These are phyloP conservation scores for Trogon melanurus DNA, from an alignment of 2,113 vertebrate species.

Conservation along the genomic window DNA sequence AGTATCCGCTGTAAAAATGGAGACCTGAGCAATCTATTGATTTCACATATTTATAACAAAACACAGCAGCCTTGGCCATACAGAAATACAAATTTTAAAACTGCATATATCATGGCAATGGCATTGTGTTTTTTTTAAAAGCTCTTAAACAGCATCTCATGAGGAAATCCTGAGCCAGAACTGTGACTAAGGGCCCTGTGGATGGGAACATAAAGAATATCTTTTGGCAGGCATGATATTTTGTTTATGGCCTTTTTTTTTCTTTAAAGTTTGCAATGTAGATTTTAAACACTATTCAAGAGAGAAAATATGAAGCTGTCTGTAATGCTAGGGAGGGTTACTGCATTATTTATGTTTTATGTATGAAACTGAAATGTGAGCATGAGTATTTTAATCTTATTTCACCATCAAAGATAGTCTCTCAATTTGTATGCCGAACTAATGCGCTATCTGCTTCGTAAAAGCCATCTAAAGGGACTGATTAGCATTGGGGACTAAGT, in stretches of 20 bases:
- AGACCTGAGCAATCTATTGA: slow-evolving; percentile 71
- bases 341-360: slow-evolving; percentile 67
- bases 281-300: slow-evolving; percentile 63
- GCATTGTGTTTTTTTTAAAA: slow-evolving; percentile 41
- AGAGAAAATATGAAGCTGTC: slow-evolving; percentile 35
- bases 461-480: slow-evolving; percentile 51
- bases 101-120: slow-evolving; percentile 68
- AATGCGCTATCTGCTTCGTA: slow-evolving; percentile 41
- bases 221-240: slow-evolving; percentile 58
- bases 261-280: not conserved
- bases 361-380: slow-evolving; percentile 66
- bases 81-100: slow-evolving; percentile 70
- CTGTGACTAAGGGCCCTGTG: slow-evolving; percentile 48
- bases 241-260: slow-evolving; percentile 56
- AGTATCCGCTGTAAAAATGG: slow-evolving; percentile 74
- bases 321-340: slow-evolving; percentile 46
- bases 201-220: slow-evolving; percentile 45
- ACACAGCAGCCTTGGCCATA: slow-evolving; percentile 62
- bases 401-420: slow-evolving; percentile 56
- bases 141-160: slow-evolving; percentile 69
- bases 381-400: slow-evolving; percentile 55
- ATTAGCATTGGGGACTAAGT: slow-evolving; percentile 45
- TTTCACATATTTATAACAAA: slow-evolving; percentile 77
- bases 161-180: slow-evolving; percentile 65
- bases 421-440: slow-evolving; percentile 73